Percentiles rank a stretch among this genome's conserved stretches.
phyloP scores from a whole-genome alignment of 2,888 invertebrate species.

The Schrankia costaestrigalis region DNA sequence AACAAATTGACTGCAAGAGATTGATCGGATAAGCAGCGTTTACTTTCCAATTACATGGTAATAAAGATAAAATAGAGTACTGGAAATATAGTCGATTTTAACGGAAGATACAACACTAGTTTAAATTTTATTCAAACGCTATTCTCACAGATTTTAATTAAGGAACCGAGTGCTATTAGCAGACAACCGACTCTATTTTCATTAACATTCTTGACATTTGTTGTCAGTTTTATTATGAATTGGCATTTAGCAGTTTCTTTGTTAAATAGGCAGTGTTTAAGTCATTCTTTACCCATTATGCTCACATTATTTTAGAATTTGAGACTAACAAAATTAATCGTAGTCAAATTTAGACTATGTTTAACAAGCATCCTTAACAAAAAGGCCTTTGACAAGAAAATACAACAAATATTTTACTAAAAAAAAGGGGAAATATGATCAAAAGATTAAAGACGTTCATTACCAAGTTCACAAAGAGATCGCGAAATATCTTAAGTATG shows the following conservation, averaged over 20 bases:
- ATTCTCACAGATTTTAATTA: slow-evolving; percentile 52
- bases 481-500: slow-evolving; percentile 16
- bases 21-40: slow-evolving; percentile 28
- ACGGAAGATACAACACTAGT: slow-evolving; percentile 26
- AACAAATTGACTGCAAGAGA: slow-evolving; percentile 33
- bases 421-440: too few relatives aligned
- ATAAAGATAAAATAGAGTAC: slow-evolving; percentile 22
- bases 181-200: too few relatives aligned
- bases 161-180: slow-evolving; percentile 31
- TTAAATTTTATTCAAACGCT: slow-evolving; percentile 35
- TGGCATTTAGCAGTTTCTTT: slow-evolving; percentile 26
- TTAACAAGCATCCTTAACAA: too few relatives aligned
- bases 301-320: too few relatives aligned
- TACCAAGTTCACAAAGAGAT: slow-evolving; percentile 14
- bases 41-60: slow-evolving; percentile 19
- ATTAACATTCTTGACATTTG: slow-evolving; percentile 34
- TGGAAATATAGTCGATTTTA: slow-evolving; percentile 21
- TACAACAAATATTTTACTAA: too few relatives aligned
- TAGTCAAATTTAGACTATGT: too few relatives aligned
- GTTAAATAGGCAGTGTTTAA: too few relatives aligned
- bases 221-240: slow-evolving; percentile 38
- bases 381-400: too few relatives aligned
- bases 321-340: too few relatives aligned
- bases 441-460: too few relatives aligned
- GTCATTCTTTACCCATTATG: too few relatives aligned